Evolutionary conservation across 1,140 invertebrate species (phyloP), one percentile per base, ranked within the genome.

Genomic region (Bombus consobrinus): DNA sequence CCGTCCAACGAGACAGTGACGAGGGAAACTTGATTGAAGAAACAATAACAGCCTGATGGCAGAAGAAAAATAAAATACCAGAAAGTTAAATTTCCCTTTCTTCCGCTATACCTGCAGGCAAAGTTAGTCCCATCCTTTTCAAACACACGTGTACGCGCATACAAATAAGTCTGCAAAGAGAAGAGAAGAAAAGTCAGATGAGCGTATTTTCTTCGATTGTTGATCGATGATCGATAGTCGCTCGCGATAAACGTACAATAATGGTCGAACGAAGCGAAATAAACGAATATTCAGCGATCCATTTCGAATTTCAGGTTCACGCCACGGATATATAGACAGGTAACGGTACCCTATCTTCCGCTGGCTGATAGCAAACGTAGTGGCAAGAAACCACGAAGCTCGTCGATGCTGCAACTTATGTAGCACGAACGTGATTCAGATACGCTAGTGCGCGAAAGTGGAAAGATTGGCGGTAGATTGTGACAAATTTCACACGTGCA

Each of bases 231-330:
- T 59, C 15, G 28, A 59, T 37, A 75, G 18, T 13, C 22, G 18
- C 2, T n/a, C n/a, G 32, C 72, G 72, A 25, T 57, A 57, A 53
- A 57, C 43, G 47, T 53, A 71, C 25, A 32, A 13, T 22, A 8
- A 2, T 9, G 39, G 12, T 1, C 34, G 32, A 39, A 78, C 32
- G 57, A 10, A 9, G 18, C 28, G 32, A 81, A 39, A 81, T 64
- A 77, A 91, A 89, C 88, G 53, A 76, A 59, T 76, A 89, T 90
- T 87, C 83, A 89, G 87, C 68, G 62, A 57, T 59, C 37, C 81
- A 86, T 91, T 87, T 88, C 72, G 83, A 64, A 87, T 86, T 88
- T 73, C 34, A 37, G 64, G 66, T 90, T 90, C 79, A 43, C 80
- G 82, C 64, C 86, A 82, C 74, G 76, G 83, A 87, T 86, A 57